Evolutionary conservation across 2,888 invertebrate genomes (phyloP).

Genomic region (Lycia hirtaria): DNA sequence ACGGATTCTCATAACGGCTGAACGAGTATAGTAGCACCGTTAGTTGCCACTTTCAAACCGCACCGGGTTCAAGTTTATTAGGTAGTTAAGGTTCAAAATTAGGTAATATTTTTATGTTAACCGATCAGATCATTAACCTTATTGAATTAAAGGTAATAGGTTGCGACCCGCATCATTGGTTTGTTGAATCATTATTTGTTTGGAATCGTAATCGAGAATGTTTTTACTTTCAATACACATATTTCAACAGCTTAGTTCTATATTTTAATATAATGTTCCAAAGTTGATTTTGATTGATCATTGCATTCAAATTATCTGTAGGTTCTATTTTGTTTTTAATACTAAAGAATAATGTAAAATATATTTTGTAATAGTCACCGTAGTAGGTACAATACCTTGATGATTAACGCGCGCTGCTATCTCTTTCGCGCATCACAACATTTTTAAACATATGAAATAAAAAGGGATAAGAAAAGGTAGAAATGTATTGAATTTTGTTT

Average conservation of each 20-base stretch:
- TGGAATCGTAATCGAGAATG: not conserved
- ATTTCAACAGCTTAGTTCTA: not conserved
- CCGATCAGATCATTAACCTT: constrained; percentile 38
- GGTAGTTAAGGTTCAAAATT: constrained; percentile 20
- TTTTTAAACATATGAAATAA: too few species aligned
- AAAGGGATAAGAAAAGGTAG: too few species aligned
- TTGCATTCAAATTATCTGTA: too few species aligned
- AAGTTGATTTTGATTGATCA: too few species aligned
- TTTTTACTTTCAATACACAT: not conserved
- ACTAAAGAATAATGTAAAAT: too few species aligned
- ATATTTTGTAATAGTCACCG: too few species aligned
- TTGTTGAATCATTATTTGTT: constrained; percentile 10
- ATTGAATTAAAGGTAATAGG: constrained; percentile 23
- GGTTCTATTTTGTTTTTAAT: too few species aligned
- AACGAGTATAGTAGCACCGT: constrained; percentile 30
- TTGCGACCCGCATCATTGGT: constrained; percentile 20
- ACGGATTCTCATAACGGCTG: not conserved
- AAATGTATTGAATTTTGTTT: too few species aligned
- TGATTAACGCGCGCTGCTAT: too few species aligned
- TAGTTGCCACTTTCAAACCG: constrained; percentile 38
- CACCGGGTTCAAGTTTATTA: constrained; percentile 34
- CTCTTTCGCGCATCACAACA: too few species aligned
- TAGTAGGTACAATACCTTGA: too few species aligned
- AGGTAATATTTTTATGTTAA: constrained; percentile 38
- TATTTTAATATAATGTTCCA: too few species aligned